Percentiles rank a stretch among this genome's conserved stretches.
These are phyloP conservation scores for Sebastes fasciatus DNA, from an alignment of 2,113 vertebrate genomes.

Conservation along the genomic window DNA sequence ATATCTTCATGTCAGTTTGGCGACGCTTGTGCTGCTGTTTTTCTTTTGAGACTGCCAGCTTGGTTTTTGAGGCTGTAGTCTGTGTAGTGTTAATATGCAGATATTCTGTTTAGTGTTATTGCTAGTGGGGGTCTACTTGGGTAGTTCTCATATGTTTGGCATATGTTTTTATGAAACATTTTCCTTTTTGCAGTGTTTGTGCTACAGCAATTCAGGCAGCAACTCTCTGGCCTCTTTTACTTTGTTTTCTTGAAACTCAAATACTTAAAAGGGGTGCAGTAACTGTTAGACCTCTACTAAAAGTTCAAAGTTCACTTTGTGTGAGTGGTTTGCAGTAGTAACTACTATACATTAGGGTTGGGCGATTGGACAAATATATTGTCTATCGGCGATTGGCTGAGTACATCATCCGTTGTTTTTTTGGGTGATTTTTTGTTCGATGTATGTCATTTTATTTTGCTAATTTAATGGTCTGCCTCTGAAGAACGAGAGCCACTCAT, in stretches of 20 bases:
- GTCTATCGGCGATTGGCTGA: too few species aligned
- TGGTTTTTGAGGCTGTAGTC: background rate
- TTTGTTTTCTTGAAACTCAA: background rate
- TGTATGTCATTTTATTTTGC: too few species aligned
- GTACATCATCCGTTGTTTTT: too few species aligned
- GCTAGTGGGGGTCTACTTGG: background rate
- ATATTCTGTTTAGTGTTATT: slow-evolving; percentile 22
- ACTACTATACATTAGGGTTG: background rate
- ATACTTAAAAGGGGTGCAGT: background rate
- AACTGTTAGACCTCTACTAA: background rate
- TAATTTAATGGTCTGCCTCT: too few species aligned
- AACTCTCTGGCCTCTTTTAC: background rate
- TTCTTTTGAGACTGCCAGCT: background rate
- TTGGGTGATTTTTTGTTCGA: too few species aligned
- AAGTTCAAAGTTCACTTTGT: background rate
- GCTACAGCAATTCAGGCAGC: background rate
- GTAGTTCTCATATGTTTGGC: background rate
- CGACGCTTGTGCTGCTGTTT: background rate
- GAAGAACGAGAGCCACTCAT: too few species aligned
- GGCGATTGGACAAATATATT: too few species aligned
- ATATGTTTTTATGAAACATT: background rate
- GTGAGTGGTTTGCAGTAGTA: background rate
- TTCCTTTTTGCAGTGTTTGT: background rate
- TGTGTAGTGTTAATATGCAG: background rate
- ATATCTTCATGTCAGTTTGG: background rate